Percentiles rank a stretch among this genome's conserved stretches.
phyloP scores from a whole-genome alignment of 2,113 vertebrate species.

The Spea multiplicata region DNA sequence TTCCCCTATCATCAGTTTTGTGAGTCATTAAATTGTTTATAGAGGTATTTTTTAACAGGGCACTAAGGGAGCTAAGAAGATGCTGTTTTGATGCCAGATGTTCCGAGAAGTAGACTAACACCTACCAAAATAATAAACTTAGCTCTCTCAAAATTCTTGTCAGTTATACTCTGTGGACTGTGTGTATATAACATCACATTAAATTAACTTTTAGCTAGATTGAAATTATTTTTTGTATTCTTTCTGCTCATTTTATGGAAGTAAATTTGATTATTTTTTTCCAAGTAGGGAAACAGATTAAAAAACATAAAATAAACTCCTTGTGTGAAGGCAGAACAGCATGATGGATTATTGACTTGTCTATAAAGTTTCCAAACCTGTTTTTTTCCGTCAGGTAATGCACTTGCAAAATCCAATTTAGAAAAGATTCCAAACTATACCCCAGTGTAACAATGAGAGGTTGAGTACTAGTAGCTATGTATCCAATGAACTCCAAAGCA shows the following conservation, averaged over 20 bases:
- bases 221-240: conserved; percentile 10
- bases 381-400: conserved; percentile 23
- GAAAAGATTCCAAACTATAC: conserved; percentile 21
- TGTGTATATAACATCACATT: conserved; percentile 13
- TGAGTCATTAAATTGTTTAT: conserved; percentile 2
- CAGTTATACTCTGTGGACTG: conserved; percentile 2
- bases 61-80: conserved; percentile 1
- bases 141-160: conserved; percentile 5
- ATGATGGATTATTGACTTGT: conserved; percentile 39
- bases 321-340: conserved; percentile 2
- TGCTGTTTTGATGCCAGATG: not conserved
- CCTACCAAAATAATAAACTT: conserved; percentile 12
- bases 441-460: conserved; percentile 21
- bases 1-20: not conserved
- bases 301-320: conserved; percentile 24
- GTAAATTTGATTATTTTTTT: conserved; percentile 8
- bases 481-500: too few relatives aligned
- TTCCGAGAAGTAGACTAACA: conserved; percentile 14
- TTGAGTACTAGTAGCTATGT: not conserved
- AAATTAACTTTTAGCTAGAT: conserved; percentile 6
- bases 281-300: conserved; percentile 2
- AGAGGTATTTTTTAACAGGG: conserved; percentile 6
- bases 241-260: conserved; percentile 13
- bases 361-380: conserved; percentile 37
- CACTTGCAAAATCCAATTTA: conserved; percentile 29